Conservation (phyloP, 2,888 invertebrate genomes). For the Idaea aversata region DNA sequence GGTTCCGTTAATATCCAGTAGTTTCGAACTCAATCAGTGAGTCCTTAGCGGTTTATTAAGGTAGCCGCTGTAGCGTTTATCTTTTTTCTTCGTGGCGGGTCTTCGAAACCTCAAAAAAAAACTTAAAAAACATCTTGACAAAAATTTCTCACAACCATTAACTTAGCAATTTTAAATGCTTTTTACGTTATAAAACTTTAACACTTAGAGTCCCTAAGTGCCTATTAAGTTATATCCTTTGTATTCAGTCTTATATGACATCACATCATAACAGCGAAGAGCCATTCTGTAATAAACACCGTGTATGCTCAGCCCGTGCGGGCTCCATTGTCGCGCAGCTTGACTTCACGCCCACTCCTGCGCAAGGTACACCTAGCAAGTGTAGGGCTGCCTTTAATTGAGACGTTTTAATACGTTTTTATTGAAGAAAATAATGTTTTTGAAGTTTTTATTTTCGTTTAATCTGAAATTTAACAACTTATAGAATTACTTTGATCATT, state of each 20-base stretch:
- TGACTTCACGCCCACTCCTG: constrained; percentile 56
- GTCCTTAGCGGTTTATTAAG: no score
- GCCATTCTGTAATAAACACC: neutral
- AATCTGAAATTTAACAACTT: no score
- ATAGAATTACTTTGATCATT: no score
- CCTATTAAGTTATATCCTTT: neutral
- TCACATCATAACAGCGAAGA: neutral
- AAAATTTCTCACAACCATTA: neutral
- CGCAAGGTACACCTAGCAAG: constrained; percentile 42
- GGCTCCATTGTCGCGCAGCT: constrained; percentile 52
- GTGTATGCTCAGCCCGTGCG: constrained; percentile 7
- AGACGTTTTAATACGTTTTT: neutral
- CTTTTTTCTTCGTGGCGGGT: no score
- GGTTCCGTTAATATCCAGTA: no score
- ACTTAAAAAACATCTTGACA: neutral
- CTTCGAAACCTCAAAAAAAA: no score
- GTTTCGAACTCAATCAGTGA: no score
- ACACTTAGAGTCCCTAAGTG: no score
- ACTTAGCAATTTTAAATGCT: no score
- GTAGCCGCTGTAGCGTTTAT: no score
- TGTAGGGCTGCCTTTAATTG: constrained; percentile 1
- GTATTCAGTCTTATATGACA: neutral
- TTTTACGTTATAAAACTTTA: no score
- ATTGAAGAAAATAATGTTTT: neutral
- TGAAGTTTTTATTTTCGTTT: neutral